Evolutionary conservation across 2,797 vertebrate species (phyloP).

Genomic region (Myotis myotis): DNA sequence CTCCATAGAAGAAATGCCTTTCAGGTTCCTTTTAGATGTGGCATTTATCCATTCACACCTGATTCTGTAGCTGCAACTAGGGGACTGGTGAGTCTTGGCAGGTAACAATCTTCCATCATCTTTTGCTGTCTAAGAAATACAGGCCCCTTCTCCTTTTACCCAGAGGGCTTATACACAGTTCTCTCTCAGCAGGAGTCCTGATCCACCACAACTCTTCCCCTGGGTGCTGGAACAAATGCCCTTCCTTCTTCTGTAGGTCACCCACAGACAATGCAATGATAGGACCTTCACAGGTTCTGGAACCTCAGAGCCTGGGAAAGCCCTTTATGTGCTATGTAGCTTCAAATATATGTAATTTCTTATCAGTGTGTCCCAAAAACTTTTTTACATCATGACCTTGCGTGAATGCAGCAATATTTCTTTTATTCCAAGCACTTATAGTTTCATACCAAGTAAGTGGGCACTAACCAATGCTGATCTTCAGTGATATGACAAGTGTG

Average conservation of each 20-base stretch:
- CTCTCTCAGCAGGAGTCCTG: neutral
- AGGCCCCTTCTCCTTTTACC: neutral
- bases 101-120: neutral
- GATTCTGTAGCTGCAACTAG: neutral
- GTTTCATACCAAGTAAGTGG: neutral
- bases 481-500: neutral
- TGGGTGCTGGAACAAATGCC: neutral
- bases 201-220: neutral
- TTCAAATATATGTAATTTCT: neutral
- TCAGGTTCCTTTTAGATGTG: neutral
- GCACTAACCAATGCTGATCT: neutral
- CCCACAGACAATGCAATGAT: neutral
- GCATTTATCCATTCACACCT: neutral
- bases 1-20: neutral
- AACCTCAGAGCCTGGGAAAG: neutral
- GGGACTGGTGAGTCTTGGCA: neutral
- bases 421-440: neutral
- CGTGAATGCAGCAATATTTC: neutral
- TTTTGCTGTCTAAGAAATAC: neutral
- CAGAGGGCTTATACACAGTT: neutral
- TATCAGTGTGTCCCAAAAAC: neutral
- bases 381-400: neutral
- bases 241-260: neutral
- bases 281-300: neutral
- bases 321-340: neutral